Base-by-base conservation (phyloP, 2,888 invertebrate species). In the Prosopocoilus inquinatus region DNA sequence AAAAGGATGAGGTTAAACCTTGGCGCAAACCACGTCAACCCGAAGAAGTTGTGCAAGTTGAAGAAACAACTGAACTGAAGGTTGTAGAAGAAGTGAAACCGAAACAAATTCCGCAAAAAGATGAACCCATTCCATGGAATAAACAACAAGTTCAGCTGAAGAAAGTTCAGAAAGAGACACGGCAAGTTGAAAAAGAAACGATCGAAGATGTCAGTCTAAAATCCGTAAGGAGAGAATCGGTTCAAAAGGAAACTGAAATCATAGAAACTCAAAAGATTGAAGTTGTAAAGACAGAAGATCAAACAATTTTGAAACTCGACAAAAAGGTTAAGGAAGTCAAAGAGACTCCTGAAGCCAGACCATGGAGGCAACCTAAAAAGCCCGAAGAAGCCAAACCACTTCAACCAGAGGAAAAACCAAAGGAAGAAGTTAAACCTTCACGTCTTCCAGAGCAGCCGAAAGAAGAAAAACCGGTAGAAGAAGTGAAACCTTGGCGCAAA, bases 81-180 rank as follows among this genome's bases (percentile, higher is more conserved):
- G 41, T 49, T 9, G 61, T 57, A 55, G 57, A 61, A 54, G 13
- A 50, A 32, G 53, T 59, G 48, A 67, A 72, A 61, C 63, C 69
- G 11, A 59, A 67, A 60, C 44, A 55, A 46, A 44, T 60, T 44
- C 55, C 48, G 47, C 59, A 66, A 38, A 9, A 63, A 4, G 70
- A 70, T 57, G 67, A 63, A 16, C 60, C 60, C 20, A 62, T 66
- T 62, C 50, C 64, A 59, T 35, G 67, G 67, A 62, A 63, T 64
- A 48, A 54, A 39, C 49, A 57, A 36, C 58, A 59, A 41, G 79
- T 84, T 9, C 79, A 80, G 66, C 69, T 84, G 59, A 53, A 81
- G 60, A 84, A 84, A 5, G 80, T 84, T 0, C 84, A 82, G 63
- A 76, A 77, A 47, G 78, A 68, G 52, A 69, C 65, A 16, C 65